These are phyloP conservation scores for Platorchestia sp. DNA, from an alignment of 1,140 invertebrate genomes.

Conservation along the genomic window DNA sequence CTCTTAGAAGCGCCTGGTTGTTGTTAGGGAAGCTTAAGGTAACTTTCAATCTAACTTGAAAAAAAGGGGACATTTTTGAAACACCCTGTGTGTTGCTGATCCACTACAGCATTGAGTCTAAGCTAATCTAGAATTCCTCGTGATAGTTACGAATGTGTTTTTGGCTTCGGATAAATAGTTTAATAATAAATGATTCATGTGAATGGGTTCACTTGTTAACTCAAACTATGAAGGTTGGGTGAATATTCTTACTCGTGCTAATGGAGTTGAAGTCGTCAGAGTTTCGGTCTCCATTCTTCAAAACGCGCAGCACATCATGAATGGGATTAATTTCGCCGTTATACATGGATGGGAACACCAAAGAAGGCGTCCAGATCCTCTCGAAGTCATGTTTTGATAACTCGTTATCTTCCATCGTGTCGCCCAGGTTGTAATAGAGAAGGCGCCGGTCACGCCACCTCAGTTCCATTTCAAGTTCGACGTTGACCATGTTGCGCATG, in stretches of 20 bases:
- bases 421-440: conserved; percentile 53
- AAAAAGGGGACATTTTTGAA: too few relatives aligned
- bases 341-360: conserved; percentile 42
- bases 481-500: conserved; percentile 57
- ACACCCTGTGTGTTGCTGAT: too few relatives aligned
- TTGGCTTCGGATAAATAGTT: too few relatives aligned
- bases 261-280: conserved; percentile 13
- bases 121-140: too few relatives aligned
- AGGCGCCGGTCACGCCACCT: conserved; percentile 57
- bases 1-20: too few relatives aligned
- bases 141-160: too few relatives aligned
- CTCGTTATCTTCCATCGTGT: conserved; percentile 22
- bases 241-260: not conserved
- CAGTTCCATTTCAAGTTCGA: conserved; percentile 57
- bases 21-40: too few relatives aligned
- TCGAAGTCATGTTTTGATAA: conserved; percentile 30
- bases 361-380: conserved; percentile 59
- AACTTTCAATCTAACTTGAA: too few relatives aligned
- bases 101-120: too few relatives aligned
- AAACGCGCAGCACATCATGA: not conserved
- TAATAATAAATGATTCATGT: too few relatives aligned
- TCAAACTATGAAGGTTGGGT: not conserved
- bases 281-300: not conserved
- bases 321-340: not conserved
- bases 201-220: not conserved